Conservation (phyloP, 2,888 invertebrate species). For the Pyrocoelia pectoralis region DNA sequence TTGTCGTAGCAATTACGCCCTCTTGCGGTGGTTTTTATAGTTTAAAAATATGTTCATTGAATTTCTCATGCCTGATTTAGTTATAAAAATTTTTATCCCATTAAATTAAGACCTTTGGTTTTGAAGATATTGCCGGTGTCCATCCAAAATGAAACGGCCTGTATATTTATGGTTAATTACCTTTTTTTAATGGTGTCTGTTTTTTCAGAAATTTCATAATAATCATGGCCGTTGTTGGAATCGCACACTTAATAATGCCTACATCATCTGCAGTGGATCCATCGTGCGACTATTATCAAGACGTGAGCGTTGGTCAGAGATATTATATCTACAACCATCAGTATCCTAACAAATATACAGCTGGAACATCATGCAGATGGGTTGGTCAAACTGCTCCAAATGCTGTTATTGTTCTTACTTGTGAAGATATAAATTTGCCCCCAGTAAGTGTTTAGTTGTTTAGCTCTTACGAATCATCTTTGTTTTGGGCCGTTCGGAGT, state of each 20-base stretch:
- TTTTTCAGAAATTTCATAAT: constrained; percentile 19
- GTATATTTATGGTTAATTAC: too few species aligned
- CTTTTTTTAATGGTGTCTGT: too few species aligned
- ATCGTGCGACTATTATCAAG: constrained; percentile 61
- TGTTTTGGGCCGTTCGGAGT: too few species aligned
- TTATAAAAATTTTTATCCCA: too few species aligned
- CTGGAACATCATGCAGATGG: constrained; percentile 63
- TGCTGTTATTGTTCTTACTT: constrained; percentile 61
- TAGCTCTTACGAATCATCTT: background rate
- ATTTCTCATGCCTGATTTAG: too few species aligned
- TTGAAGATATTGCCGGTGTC: too few species aligned
- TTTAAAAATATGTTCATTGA: too few species aligned
- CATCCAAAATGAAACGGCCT: too few species aligned
- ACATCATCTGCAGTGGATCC: constrained; percentile 50
- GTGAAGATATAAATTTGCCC: constrained; percentile 61
- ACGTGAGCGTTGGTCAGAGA: constrained; percentile 52
- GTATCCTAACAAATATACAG: constrained; percentile 61
- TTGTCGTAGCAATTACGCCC: too few species aligned
- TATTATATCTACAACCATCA: constrained; percentile 62
- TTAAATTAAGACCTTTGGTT: too few species aligned
- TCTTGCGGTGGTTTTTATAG: too few species aligned
- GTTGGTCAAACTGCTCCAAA: constrained; percentile 56
- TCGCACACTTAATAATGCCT: constrained; percentile 51
- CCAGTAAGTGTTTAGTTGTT: constrained; percentile 58
- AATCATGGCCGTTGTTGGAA: constrained; percentile 44